Percentiles rank a stretch among this genome's conserved stretches.
These are phyloP conservation scores for Drosophila lacteicornis DNA, from an alignment of 1,140 invertebrate species.

Conservation along the genomic window DNA sequence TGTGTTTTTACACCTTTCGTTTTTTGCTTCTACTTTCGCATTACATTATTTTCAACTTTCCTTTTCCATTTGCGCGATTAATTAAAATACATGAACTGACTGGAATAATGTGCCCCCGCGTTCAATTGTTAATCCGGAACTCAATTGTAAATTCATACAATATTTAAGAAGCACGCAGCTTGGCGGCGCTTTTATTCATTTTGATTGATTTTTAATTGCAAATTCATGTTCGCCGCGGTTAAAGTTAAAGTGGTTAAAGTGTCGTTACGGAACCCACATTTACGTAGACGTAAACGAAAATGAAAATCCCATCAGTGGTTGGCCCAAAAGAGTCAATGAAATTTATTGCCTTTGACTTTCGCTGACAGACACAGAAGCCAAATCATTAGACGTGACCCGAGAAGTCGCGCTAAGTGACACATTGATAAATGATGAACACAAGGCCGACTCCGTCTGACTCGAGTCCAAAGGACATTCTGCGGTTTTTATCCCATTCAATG, in stretches of 20 bases:
- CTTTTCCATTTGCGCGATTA: constrained; percentile 43
- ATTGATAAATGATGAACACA: constrained; percentile 63
- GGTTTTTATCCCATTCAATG: constrained; percentile 4
- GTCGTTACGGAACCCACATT: constrained; percentile 9
- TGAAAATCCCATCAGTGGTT: neutral
- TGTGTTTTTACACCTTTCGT: constrained; percentile 41
- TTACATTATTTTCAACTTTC: constrained; percentile 20
- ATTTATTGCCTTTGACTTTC: constrained; percentile 35
- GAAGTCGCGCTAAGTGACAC: constrained; percentile 62
- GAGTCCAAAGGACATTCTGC: constrained; percentile 20
- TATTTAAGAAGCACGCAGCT: constrained; percentile 15
- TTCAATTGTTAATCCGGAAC: constrained; percentile 31
- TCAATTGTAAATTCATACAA: constrained; percentile 30
- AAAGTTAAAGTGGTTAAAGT: constrained; percentile 18
- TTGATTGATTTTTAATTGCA: constrained; percentile 62
- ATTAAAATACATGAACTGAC: constrained; percentile 45
- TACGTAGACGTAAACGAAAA: neutral
- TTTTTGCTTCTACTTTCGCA: constrained; percentile 11
- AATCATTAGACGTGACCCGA: constrained; percentile 56
- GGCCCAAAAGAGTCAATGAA: constrained; percentile 21
- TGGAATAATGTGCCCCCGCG: neutral
- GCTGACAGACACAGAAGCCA: constrained; percentile 45
- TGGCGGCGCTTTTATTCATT: constrained; percentile 14
- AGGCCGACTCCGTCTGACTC: constrained; percentile 1
- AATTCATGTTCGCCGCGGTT: constrained; percentile 35